Evolutionary conservation across 2,888 invertebrate species (phyloP).

Genomic region (Polylopha cassiicola): DNA sequence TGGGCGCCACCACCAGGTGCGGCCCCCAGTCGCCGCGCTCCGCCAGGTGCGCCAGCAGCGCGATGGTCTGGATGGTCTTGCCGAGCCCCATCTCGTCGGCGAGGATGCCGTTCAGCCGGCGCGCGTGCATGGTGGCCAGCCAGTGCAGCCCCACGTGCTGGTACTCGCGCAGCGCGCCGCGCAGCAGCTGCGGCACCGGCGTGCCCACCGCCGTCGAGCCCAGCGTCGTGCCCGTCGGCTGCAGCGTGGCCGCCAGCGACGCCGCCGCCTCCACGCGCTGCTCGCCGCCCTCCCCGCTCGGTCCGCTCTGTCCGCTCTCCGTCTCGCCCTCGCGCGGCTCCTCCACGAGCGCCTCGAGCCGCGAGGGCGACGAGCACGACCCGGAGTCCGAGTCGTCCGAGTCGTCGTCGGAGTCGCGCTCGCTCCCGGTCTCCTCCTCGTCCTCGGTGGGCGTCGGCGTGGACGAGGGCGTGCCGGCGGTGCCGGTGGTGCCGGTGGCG

Average conservation of each 20-base stretch:
- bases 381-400: slow-evolving; percentile 34
- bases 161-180: slow-evolving; percentile 94
- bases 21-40: slow-evolving; percentile 98
- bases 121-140: slow-evolving; percentile 97
- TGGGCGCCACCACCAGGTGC: slow-evolving; percentile 98
- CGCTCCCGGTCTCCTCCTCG: slow-evolving; percentile 24
- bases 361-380: slow-evolving; percentile 32
- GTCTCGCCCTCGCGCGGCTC: slow-evolving; percentile 21
- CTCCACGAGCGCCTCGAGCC: slow-evolving; percentile 35
- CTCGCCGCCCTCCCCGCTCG: slow-evolving; percentile 65
- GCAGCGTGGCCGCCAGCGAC: slow-evolving; percentile 95
- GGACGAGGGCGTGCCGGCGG: too few species aligned
- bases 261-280: slow-evolving; percentile 94
- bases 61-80: slow-evolving; percentile 98
- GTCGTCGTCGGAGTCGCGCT: slow-evolving; percentile 26
- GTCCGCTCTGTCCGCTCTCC: slow-evolving; percentile 25
- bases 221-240: slow-evolving; percentile 98
- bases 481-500: neutral
- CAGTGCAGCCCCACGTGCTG: slow-evolving; percentile 98
- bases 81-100: slow-evolving; percentile 99
- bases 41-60: slow-evolving; percentile 94
- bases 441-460: slow-evolving; percentile 20
- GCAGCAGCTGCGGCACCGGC: slow-evolving; percentile 93
- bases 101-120: slow-evolving; percentile 95
- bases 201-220: slow-evolving; percentile 96